phyloP scores from a whole-genome alignment of 2,797 vertebrate genomes.

The Bradypus variegatus region DNA sequence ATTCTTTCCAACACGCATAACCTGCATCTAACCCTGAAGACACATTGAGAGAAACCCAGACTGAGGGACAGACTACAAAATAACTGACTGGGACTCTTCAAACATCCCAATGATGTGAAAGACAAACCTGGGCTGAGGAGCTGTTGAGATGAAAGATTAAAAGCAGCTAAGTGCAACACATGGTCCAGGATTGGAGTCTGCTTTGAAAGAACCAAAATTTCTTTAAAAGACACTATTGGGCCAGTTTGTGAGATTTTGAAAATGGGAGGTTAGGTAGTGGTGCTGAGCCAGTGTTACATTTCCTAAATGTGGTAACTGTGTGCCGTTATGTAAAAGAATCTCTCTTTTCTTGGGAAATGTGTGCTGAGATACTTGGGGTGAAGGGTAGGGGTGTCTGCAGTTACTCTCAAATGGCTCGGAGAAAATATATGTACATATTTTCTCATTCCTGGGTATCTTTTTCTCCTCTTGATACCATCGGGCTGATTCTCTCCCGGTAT shows the following conservation, averaged over 20 bases:
- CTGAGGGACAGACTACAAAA: neutral
- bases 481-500: neutral
- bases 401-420: neutral
- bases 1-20: neutral
- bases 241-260: neutral
- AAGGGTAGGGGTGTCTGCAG: neutral
- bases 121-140: neutral
- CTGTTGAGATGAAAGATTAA: neutral
- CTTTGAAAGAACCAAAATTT: neutral
- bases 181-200: neutral
- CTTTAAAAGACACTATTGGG: neutral
- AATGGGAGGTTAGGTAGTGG: neutral
- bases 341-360: neutral
- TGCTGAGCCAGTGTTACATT: neutral
- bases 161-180: neutral
- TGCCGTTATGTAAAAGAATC: neutral
- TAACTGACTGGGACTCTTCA: neutral
- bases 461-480: neutral
- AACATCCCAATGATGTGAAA: neutral
- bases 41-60: neutral
- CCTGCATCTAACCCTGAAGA: neutral
- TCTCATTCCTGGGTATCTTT: neutral
- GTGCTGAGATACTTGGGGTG: neutral
- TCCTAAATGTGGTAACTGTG: neutral
- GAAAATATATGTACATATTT: neutral